Evolutionary conservation across 1,140 invertebrate genomes (phyloP).

Genomic region (Neodiprion pinetum): DNA sequence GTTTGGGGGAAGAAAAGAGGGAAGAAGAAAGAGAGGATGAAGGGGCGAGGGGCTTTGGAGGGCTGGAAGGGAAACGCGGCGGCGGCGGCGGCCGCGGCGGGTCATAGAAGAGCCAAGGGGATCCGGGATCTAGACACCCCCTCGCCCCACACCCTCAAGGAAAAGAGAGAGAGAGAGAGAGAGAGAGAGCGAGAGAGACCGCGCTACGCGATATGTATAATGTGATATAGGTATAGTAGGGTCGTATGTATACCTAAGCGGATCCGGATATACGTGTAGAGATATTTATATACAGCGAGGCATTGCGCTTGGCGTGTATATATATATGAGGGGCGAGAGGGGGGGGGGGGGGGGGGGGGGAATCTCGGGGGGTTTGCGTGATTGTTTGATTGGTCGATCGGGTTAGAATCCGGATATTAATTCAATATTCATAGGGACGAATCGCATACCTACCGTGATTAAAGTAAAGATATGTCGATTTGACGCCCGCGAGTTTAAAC

Average conservation of each 20-base stretch:
- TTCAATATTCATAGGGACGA: no score
- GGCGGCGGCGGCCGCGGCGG: slow-evolving; percentile 32
- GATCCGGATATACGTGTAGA: no score
- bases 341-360: background rate
- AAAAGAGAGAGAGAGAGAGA: slow-evolving; percentile 11
- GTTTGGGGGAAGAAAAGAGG: slow-evolving; percentile 13
- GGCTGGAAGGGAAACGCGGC: slow-evolving; percentile 27
- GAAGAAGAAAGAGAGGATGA: slow-evolving; percentile 3
- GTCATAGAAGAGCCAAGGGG: slow-evolving; percentile 37
- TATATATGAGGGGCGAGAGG: no score
- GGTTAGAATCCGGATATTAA: background rate
- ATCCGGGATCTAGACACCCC: slow-evolving; percentile 18
- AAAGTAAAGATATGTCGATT: no score
- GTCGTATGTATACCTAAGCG: no score
- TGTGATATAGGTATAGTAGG: no score
- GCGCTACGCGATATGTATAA: background rate
- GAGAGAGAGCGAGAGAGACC: slow-evolving; percentile 11
- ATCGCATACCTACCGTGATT: no score
- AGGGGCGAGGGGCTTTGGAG: slow-evolving; percentile 11
- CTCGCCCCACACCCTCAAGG: slow-evolving; percentile 12
- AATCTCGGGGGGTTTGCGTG: background rate
- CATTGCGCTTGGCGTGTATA: no score
- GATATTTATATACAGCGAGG: no score
- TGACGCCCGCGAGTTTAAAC: no score
- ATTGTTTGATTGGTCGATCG: background rate